Evolutionary conservation across 1,140 invertebrate species (phyloP).

Genomic region (Drusus annulatus): DNA sequence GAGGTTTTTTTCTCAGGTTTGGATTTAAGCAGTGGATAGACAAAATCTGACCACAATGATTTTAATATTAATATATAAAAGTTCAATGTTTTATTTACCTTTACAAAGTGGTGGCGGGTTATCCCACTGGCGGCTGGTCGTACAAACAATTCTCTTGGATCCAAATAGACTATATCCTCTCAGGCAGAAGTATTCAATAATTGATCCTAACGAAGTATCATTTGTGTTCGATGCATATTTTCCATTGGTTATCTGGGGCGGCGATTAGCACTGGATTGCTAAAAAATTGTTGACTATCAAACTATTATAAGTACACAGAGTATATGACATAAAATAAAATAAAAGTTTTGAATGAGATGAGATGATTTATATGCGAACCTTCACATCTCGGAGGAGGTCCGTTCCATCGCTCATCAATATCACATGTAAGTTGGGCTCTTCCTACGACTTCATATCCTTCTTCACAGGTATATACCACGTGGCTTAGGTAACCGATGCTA

Average conservation of each 20-base stretch:
- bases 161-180: slow-evolving; percentile 81
- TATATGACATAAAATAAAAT: too few species aligned
- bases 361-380: slow-evolving; percentile 66
- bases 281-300: slow-evolving; percentile 19
- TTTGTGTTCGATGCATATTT: slow-evolving; percentile 76
- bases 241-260: slow-evolving; percentile 81
- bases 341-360: too few species aligned
- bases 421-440: slow-evolving; percentile 86
- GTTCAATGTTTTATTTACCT: slow-evolving; percentile 69
- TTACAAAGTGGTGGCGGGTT: slow-evolving; percentile 80
- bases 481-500: slow-evolving; percentile 87
- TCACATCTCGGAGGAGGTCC: slow-evolving; percentile 92
- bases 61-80: background rate
- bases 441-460: slow-evolving; percentile 89
- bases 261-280: slow-evolving; percentile 85
- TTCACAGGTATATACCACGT: slow-evolving; percentile 88
- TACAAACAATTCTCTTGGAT: slow-evolving; percentile 78
- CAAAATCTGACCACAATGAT: too few species aligned
- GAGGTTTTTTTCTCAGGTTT: too few species aligned
- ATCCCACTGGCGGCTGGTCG: slow-evolving; percentile 86
- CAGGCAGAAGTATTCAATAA: slow-evolving; percentile 84
- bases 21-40: too few species aligned
- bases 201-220: slow-evolving; percentile 77
- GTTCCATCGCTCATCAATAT: slow-evolving; percentile 94
- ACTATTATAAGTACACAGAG: too few species aligned